These are phyloP conservation scores for Dromococcyx pavoninus DNA, from an alignment of 2,797 vertebrate genomes.

Conservation along the genomic window DNA sequence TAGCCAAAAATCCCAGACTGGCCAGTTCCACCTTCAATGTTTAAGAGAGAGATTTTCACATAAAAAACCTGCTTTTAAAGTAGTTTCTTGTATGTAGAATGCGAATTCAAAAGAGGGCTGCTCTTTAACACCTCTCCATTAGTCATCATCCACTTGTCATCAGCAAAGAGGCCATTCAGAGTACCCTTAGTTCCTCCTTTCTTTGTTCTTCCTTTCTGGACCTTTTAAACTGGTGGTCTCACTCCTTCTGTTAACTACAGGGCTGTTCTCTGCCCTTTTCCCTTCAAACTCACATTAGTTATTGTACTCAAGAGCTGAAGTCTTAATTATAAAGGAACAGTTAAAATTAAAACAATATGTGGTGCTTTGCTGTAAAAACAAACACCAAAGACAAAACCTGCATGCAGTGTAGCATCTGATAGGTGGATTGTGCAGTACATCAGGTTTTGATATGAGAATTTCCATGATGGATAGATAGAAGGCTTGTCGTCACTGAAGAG, in stretches of 20 bases:
- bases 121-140: conserved; percentile 23
- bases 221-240: neutral
- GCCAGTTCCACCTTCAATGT: neutral
- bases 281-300: neutral
- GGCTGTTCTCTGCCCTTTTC: neutral
- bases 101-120: neutral
- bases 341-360: neutral
- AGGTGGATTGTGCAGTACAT: neutral
- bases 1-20: neutral
- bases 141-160: neutral
- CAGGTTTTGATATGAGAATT: neutral
- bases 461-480: neutral
- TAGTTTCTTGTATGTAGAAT: neutral
- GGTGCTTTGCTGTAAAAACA: neutral
- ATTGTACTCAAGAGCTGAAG: neutral
- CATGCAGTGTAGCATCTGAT: neutral
- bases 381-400: neutral
- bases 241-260: neutral
- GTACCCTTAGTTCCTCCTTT: neutral
- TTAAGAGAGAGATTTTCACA: neutral
- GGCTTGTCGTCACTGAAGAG: neutral
- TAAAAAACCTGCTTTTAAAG: neutral
- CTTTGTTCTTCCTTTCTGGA: neutral
- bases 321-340: neutral
- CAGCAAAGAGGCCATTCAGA: neutral